Percentiles rank a stretch among this genome's conserved stretches.
phyloP scores from a whole-genome alignment of 2,888 invertebrate genomes.

The Pollenia labialis region DNA sequence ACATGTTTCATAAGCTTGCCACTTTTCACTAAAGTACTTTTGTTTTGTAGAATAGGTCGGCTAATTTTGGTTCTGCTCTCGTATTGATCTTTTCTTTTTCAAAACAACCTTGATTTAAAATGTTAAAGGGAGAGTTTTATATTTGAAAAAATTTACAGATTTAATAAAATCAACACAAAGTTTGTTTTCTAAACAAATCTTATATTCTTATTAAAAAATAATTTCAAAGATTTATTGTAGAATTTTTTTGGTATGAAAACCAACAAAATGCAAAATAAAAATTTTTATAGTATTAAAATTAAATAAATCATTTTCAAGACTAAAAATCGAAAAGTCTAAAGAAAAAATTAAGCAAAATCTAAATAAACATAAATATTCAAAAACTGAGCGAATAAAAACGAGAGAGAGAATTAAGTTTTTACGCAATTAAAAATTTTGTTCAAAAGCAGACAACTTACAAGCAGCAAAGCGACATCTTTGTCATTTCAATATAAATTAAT shows the following conservation, averaged over 20 bases:
- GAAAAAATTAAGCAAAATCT: not conserved
- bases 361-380: slow-evolving; percentile 26
- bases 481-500: not conserved
- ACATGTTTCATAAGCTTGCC: too few species aligned
- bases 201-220: not conserved
- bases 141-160: too few species aligned
- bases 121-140: too few species aligned
- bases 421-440: slow-evolving; percentile 35
- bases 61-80: too few species aligned
- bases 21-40: too few species aligned
- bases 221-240: not conserved
- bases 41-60: too few species aligned
- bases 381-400: not conserved
- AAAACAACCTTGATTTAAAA: too few species aligned
- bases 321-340: not conserved
- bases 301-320: slow-evolving; percentile 21
- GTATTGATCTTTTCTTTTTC: too few species aligned
- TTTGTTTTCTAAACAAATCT: not conserved
- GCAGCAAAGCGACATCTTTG: not conserved
- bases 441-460: not conserved
- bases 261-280: slow-evolving; percentile 14
- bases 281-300: not conserved
- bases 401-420: slow-evolving; percentile 15
- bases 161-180: too few species aligned
- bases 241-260: slow-evolving; percentile 6